Conservation (phyloP, 1,140 invertebrate species). For the Micrasema minimum region DNA sequence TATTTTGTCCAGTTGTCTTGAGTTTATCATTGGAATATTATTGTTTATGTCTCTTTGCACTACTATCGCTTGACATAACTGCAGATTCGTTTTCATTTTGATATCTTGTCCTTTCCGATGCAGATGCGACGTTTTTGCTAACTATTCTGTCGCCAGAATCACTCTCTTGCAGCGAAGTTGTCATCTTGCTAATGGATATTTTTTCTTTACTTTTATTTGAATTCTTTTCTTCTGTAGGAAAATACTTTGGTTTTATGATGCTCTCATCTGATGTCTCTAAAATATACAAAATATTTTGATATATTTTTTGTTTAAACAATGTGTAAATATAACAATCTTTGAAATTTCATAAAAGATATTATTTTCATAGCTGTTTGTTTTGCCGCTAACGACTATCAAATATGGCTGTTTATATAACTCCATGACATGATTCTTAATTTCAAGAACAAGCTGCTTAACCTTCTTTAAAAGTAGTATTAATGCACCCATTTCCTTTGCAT, state of each 20-base stretch:
- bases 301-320: too few relatives aligned
- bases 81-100: conserved; percentile 11
- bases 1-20: not conserved
- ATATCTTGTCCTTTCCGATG: not conserved
- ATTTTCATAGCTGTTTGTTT: too few relatives aligned
- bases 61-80: conserved; percentile 5
- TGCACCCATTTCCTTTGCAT: too few relatives aligned
- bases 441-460: too few relatives aligned
- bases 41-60: conserved; percentile 1
- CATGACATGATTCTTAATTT: too few relatives aligned
- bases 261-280: conserved; percentile 27
- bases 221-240: not conserved
- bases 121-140: not conserved
- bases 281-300: too few relatives aligned
- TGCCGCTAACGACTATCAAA: too few relatives aligned
- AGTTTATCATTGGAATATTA: not conserved
- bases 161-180: not conserved
- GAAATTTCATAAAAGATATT: too few relatives aligned
- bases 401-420: too few relatives aligned
- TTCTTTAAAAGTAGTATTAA: too few relatives aligned
- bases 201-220: not conserved
- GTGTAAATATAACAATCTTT: too few relatives aligned
- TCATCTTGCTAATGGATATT: not conserved
- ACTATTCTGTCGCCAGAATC: not conserved
- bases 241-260: conserved; percentile 2